Conservation (phyloP, 2,888 invertebrate species). For the Dorcus hopei region DNA sequence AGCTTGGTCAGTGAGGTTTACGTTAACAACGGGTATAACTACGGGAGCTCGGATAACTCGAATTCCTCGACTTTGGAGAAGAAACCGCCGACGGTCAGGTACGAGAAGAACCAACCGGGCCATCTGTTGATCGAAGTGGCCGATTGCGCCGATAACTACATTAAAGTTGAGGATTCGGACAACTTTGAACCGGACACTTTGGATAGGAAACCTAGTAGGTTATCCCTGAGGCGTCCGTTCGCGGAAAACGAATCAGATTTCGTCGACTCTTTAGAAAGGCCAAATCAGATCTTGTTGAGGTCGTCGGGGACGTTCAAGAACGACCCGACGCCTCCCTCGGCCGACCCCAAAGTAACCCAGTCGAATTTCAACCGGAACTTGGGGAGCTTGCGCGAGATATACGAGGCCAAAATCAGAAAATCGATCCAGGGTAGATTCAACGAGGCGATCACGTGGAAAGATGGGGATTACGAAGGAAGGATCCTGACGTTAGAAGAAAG, state of each 20-base stretch:
- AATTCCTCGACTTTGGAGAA: slow-evolving; percentile 54
- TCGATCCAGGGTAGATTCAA: slow-evolving; percentile 37
- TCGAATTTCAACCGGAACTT: slow-evolving; percentile 53
- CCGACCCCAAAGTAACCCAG: slow-evolving; percentile 28
- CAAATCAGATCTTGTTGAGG: slow-evolving; percentile 60
- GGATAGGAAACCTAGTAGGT: slow-evolving; percentile 70
- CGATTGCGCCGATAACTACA: slow-evolving; percentile 74
- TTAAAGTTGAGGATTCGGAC: slow-evolving; percentile 74
- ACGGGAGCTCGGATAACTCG: slow-evolving; percentile 59
- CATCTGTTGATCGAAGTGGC: slow-evolving; percentile 81
- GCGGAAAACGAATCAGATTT: slow-evolving; percentile 33
- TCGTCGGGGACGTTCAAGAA: slow-evolving; percentile 71
- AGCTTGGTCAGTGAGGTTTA: slow-evolving; percentile 74
- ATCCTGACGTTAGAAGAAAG: slow-evolving; percentile 69
- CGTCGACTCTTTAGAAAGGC: slow-evolving; percentile 57
- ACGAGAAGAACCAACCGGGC: slow-evolving; percentile 67
- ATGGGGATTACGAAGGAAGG: slow-evolving; percentile 49
- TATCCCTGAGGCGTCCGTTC: slow-evolving; percentile 37
- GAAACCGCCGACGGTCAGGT: slow-evolving; percentile 41
- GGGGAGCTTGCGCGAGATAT: slow-evolving; percentile 71
- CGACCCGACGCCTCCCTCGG: slow-evolving; percentile 36
- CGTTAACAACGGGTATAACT: slow-evolving; percentile 71
- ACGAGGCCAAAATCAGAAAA: slow-evolving; percentile 60
- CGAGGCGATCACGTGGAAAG: slow-evolving; percentile 7
- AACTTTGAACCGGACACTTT: slow-evolving; percentile 84